Evolutionary conservation across 2,797 vertebrate species (phyloP).

Genomic region (Sebastes miniatus): DNA sequence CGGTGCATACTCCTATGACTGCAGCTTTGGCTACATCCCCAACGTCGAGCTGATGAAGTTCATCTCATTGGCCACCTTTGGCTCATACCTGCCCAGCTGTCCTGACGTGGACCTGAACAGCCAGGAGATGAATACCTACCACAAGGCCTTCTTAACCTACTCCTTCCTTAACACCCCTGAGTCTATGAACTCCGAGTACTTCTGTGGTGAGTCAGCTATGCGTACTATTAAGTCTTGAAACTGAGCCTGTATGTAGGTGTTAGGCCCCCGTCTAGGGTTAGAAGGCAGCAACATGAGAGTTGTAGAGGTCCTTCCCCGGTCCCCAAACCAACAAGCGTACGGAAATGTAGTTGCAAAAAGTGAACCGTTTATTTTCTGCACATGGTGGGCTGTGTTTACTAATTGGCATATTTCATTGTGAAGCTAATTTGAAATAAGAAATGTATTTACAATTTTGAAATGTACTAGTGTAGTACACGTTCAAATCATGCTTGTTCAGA

Average conservation of each 20-base stretch:
- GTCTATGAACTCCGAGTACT: conserved; percentile 93
- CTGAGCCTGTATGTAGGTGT: background rate
- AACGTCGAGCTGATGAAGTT: conserved; percentile 99
- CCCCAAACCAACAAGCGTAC: background rate
- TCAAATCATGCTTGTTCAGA: no score
- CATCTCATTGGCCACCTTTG: conserved; percentile 96
- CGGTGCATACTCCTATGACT: conserved; percentile 95
- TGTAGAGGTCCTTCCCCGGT: background rate
- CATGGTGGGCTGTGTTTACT: no score
- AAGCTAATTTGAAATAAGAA: no score
- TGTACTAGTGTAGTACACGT: no score
- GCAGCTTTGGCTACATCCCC: conserved; percentile 97
- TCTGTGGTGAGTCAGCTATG: conserved; percentile 86
- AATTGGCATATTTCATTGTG: no score
- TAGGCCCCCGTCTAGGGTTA: background rate
- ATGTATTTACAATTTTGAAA: no score
- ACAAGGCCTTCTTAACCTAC: conserved; percentile 94
- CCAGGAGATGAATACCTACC: conserved; percentile 92
- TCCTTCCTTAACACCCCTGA: conserved; percentile 94
- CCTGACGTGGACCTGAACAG: conserved; percentile 85
- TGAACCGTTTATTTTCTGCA: no score
- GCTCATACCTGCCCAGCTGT: conserved; percentile 93
- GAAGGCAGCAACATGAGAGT: background rate
- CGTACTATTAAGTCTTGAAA: background rate
- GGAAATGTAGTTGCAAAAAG: no score